Percentiles rank a stretch among this genome's conserved stretches.
Evolutionary conservation across 2,113 vertebrate genomes (phyloP).

Genomic region (Butastur rufipennis): DNA sequence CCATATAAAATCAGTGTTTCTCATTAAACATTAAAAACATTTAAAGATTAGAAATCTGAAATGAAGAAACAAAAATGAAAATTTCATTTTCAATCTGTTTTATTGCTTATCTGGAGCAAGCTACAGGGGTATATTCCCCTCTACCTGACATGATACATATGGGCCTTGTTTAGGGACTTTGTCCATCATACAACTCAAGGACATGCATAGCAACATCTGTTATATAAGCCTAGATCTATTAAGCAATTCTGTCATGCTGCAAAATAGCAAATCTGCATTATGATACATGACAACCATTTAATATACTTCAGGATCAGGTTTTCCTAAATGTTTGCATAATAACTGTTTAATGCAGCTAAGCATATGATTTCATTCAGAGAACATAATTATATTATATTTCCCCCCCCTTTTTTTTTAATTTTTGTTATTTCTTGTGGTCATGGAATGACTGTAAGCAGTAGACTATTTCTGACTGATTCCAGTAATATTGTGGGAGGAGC

Average conservation of each 20-base stretch:
- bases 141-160: neutral
- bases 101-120: neutral
- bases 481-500: neutral
- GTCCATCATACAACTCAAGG: neutral
- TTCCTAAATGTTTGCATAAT: neutral
- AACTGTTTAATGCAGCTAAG: neutral
- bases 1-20: neutral
- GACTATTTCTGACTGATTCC: neutral
- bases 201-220: neutral
- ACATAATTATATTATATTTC: neutral
- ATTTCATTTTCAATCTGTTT: neutral
- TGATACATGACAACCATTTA: no score
- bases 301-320: neutral
- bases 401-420: fast-evolving
- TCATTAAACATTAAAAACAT: no score
- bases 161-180: neutral
- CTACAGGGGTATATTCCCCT: neutral
- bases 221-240: neutral
- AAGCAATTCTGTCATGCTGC: neutral
- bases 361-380: neutral
- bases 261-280: neutral
- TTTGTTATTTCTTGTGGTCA: neutral
- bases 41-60: neutral
- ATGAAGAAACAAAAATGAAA: neutral
- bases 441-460: neutral